Base-by-base conservation (phyloP, 1,140 invertebrate species). In the Lepidostoma basale region DNA sequence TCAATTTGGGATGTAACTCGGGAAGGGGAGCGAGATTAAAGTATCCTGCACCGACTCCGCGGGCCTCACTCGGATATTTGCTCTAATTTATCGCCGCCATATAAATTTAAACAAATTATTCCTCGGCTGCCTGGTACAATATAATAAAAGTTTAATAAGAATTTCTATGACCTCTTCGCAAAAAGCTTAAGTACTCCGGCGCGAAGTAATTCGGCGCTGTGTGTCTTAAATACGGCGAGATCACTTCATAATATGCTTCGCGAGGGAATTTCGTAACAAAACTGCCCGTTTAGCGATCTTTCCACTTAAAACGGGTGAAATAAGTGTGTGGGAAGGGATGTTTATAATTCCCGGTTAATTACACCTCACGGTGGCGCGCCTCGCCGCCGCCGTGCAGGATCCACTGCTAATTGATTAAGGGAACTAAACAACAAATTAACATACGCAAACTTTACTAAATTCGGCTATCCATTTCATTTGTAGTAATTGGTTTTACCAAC, bases 71-170 rank as follows among this genome's bases (percentile, higher is more conserved):
- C 36, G 20, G 25, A 60, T 60, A 40, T 60, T 60, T 60, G 33
- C 36, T 10, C 36, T 40, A 40, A 40, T 60, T 60, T 60, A 60
- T 60, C 16, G 60, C 26, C 5, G 33, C 56, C 23, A 60, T 60
- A 60, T 66, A 66, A 56, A 66, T 66, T 66, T 56, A 58, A 58
- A 66, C 63, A 66, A 56, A 66, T 66, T 54, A 66, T 66, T 58
- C 49, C 36, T 26, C 23, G 25, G 10, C 30, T 16, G 20, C 26
- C 12, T 28, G n/a, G 36, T 42, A 42, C 33, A 36, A 28, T 58
- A 66, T 58, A 39, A 56, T 66, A 66, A 66, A 66, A 66, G 63
- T 66, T 66, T 66, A 66, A 66, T 54, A 54, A 66, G 63, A 45
- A 66, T 42, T 58, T 45, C 63, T 42, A 58, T 40, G 36, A 66